phyloP scores from a whole-genome alignment of 2,888 invertebrate genomes.

The Drosophila cognata region DNA sequence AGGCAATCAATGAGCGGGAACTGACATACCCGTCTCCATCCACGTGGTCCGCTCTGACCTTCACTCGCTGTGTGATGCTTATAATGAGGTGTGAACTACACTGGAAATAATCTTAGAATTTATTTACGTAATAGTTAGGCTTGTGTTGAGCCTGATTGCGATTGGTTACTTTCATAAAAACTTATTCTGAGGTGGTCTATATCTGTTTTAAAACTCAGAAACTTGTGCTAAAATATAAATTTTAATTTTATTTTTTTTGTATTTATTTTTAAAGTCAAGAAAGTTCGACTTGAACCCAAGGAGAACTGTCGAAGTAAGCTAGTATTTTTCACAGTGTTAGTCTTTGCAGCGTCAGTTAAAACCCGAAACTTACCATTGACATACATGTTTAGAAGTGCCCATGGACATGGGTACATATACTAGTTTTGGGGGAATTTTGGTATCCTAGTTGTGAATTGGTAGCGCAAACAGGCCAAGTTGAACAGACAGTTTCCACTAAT shows the following conservation, averaged over 20 bases:
- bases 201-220: background rate
- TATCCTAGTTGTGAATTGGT: slow-evolving; percentile 57
- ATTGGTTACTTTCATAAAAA: background rate
- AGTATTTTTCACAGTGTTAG: slow-evolving; percentile 25
- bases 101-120: slow-evolving; percentile 21
- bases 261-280: background rate
- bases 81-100: slow-evolving; percentile 62
- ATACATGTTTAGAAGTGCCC: slow-evolving; percentile 12
- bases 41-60: slow-evolving; percentile 58
- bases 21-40: slow-evolving; percentile 22
- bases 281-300: background rate
- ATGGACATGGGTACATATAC: slow-evolving; percentile 12
- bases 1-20: slow-evolving; percentile 19
- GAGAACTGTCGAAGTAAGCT: background rate
- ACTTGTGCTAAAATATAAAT: background rate
- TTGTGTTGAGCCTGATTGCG: background rate
- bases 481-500: slow-evolving; percentile 58
- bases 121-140: background rate
- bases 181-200: background rate
- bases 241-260: background rate
- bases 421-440: slow-evolving; percentile 51
- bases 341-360: background rate
- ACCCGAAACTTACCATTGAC: slow-evolving; percentile 4
- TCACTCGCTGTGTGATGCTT: slow-evolving; percentile 35
- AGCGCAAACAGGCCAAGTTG: slow-evolving; percentile 46